Base-by-base conservation (phyloP, 92 coral and sea anemone species). In the Epizoanthus illoricatus region DNA sequence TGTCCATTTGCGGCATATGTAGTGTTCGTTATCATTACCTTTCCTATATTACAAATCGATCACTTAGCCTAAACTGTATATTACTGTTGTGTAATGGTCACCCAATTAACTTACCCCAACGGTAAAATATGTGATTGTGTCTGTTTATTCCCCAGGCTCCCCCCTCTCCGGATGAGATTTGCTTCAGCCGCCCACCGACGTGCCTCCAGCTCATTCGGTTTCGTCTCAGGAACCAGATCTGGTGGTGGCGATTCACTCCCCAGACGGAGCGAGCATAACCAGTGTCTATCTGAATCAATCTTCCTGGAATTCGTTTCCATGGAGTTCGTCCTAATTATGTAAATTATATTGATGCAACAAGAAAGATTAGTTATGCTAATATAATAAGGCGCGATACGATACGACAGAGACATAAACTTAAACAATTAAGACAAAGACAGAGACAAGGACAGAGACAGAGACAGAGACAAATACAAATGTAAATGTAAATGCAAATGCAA, bases 291-390 rank as follows among this genome's bases (percentile, higher is more conserved):
- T 86, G 89, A 3, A 11, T 43, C 76, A 86, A 68, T 12, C 80
- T 80, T 73, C 89, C 89, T 24, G 81, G 70, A 19, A 86, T 72
- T 17, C 85, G 76, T 58, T 17, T 54, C 89, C 89, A 86, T 66
- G 62, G 79, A 15, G 41, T n/a, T 61, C 86, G 82, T 20, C 71
- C 82, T 78, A 63, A 42, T 19, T 17, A 71, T 3, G 59, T 9
- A 45, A 71, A 1, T 23, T 4, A 15, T 15, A 69, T 36, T 69
- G 49, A 33, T 69, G 45, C 39, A 66, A n/a, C 41, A 17, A 66
- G 9, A 64, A 23, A 64, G 5, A 33, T n/a, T 9, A 21, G 41
- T 28, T 28, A 28, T 28, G 40, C 21, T 19, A n/a, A 19, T 7
- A 61, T 62, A 62, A 62, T 7, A 63, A 63, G 33, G 7, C 28